Evolutionary conservation across 2,113 vertebrate species (phyloP).

Genomic region (Nanger granti): DNA sequence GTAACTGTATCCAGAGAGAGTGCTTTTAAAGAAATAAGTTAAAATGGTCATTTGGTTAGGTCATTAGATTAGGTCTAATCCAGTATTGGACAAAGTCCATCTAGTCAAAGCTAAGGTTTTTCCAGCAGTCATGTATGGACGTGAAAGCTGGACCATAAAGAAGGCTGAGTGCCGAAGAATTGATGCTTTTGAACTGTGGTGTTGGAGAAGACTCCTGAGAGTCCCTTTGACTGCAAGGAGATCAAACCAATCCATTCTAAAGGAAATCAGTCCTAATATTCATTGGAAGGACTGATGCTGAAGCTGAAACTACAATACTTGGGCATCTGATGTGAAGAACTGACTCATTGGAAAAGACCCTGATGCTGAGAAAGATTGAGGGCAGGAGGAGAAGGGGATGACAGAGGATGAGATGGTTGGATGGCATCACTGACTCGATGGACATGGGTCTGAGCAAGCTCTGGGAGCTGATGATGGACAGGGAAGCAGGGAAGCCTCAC

Average conservation of each 20-base stretch:
- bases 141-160: background rate
- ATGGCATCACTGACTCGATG: background rate
- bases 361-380: background rate
- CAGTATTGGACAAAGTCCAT: background rate
- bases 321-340: background rate
- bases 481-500: background rate
- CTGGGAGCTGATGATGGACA: background rate
- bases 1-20: background rate
- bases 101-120: background rate
- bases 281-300: background rate
- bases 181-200: background rate
- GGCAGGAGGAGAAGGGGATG: background rate
- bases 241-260: background rate
- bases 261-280: background rate
- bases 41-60: background rate
- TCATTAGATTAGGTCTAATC: background rate
- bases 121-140: background rate
- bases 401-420: background rate
- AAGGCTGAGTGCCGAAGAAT: background rate
- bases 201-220: background rate
- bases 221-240: background rate
- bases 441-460: background rate
- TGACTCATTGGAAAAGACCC: background rate
- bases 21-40: background rate
- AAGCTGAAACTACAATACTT: background rate